Base-by-base conservation (phyloP, 2,797 vertebrate genomes). In the Coregonus sp. region DNA sequence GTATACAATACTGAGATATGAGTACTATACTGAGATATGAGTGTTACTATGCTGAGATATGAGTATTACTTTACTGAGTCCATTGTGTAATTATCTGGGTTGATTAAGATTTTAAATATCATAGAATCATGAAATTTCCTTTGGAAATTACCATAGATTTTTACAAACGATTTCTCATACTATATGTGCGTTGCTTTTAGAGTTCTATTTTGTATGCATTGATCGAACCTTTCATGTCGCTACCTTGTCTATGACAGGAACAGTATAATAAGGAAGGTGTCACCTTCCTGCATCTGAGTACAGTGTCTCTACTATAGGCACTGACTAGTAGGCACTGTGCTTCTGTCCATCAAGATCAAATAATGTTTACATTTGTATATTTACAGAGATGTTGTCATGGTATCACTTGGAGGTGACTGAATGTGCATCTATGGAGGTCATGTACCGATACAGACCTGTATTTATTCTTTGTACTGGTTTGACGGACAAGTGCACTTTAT, bases 401-500 rank as follows among this genome's bases (percentile, higher is more conserved):
- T 9, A 70, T 66, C 54, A 31, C 72, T 61, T 70, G 54, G 4
- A 12, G 4, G 51, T 59, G n/a, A 31, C 37, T 18, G 68, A 51
- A 82, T 80, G 78, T 75, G 74, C 59, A 11, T 66, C 68, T 78
- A 74, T 82, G 74, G 20, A 84, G 81, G 78, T 82, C 82, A 82
- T 87, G 79, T 86, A 85, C 59, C 70, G 78, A 84, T 20, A 78
- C 72, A 88, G 79, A 85, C 69, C 50, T 85, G 77, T 87, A 83
- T 88, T 89, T 86, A 82, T 86, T 80, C 78, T 89, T 90, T 89
- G 87, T 86, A 86, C 82, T 82, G 78, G 80, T 85, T 89, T 74
- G 75, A 88, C 29, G 74, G 67, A 75, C 78, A 47, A 90, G 50
- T 89, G 87, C 88, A 90, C 89, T 89, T 92, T 91, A 90, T 81